Percentiles rank a stretch among this genome's conserved stretches.
Conservation (phyloP, 2,888 invertebrate species). For the Machimus atricapillus region DNA sequence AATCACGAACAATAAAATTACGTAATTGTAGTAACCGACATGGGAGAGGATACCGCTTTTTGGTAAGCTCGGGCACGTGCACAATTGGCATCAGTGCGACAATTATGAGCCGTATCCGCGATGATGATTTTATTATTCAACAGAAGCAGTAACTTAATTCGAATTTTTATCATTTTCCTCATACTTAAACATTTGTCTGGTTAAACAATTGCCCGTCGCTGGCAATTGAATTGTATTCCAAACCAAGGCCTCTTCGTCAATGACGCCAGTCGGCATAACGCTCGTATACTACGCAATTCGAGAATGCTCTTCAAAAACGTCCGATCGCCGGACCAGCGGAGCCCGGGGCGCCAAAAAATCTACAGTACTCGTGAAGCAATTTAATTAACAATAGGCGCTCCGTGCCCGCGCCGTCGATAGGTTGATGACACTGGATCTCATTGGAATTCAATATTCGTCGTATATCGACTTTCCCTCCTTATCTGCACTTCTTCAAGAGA, state of each 20-base stretch:
- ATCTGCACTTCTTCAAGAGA: not conserved
- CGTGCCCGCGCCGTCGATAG: not conserved
- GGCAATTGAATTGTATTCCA: not conserved
- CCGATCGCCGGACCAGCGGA: not conserved
- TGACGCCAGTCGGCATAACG: not conserved
- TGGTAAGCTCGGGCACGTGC: not conserved
- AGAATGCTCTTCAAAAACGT: not conserved
- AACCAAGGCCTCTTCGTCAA: not conserved
- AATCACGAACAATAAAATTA: not conserved
- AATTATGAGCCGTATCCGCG: not conserved
- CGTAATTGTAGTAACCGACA: not conserved
- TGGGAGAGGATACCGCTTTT: not conserved
- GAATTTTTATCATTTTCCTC: not conserved
- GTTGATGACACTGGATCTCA: conserved; percentile 7
- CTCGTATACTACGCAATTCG: not conserved
- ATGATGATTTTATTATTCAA: not conserved
- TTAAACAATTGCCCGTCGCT: not conserved
- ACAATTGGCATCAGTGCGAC: not conserved
- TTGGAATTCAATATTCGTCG: not conserved
- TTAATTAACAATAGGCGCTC: not conserved
- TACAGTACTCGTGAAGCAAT: not conserved
- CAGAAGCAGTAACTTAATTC: not conserved
- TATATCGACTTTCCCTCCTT: not conserved
- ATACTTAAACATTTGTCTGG: not conserved
- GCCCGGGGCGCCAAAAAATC: not conserved